These are phyloP conservation scores for Ophthalmotilapia sp. DNA, from an alignment of 2,113 vertebrate genomes.

Conservation along the genomic window DNA sequence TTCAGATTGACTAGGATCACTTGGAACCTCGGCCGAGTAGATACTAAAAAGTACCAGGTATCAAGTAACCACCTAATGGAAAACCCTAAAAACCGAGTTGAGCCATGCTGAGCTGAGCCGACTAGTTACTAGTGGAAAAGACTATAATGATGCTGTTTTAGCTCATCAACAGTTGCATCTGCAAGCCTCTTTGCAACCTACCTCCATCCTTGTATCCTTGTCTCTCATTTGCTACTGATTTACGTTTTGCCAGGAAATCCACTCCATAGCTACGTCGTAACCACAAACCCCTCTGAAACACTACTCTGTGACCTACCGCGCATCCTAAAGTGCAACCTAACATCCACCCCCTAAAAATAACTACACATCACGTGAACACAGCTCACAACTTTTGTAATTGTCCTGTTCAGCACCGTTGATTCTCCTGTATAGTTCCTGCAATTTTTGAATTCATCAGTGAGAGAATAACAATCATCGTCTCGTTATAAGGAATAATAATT, in stretches of 20 bases:
- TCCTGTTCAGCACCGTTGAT: neutral
- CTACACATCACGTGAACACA: neutral
- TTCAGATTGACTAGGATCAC: neutral
- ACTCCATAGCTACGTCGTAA: neutral
- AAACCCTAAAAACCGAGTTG: neutral
- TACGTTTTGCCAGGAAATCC: neutral
- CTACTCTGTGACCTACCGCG: fast-evolving
- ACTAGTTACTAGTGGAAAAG: neutral
- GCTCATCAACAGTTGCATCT: fast-evolving
- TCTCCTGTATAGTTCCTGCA: neutral
- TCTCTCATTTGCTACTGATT: neutral
- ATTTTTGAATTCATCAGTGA: fast-evolving
- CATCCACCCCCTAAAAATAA: neutral
- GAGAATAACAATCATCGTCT: neutral
- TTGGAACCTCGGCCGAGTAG: neutral
- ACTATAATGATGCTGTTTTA: fast-evolving
- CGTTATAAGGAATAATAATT: neutral
- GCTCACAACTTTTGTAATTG: neutral
- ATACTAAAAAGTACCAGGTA: neutral
- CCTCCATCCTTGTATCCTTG: neutral
- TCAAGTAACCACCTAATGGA: neutral
- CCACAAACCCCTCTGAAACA: neutral
- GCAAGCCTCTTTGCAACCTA: neutral
- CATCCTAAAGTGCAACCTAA: neutral
- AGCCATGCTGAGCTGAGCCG: neutral